Percentiles rank a stretch among this genome's conserved stretches.
Evolutionary conservation across 2,797 vertebrate genomes (phyloP).

Genomic region (Sebastes umbrosus): DNA sequence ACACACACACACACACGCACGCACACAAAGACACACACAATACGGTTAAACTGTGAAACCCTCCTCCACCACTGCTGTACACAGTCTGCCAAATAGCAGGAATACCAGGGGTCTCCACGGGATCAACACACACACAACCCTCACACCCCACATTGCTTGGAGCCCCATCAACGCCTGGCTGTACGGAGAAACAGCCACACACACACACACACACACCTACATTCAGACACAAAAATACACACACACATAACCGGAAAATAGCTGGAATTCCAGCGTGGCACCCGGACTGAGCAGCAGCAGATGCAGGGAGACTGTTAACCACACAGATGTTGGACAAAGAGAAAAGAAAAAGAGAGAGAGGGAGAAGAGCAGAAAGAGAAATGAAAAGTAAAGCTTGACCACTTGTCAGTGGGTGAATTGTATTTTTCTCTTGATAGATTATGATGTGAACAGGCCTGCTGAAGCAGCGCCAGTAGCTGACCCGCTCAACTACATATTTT

Average conservation of each 20-base stretch:
- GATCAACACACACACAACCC: conserved; percentile 55
- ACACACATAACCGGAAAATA: conserved; percentile 70
- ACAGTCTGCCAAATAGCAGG: conserved; percentile 64
- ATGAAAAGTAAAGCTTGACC: not conserved
- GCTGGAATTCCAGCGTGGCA: conserved; percentile 78
- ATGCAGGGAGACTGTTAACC: conserved; percentile 55
- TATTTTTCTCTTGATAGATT: not conserved
- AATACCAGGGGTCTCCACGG: conserved; percentile 73
- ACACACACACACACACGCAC: not conserved
- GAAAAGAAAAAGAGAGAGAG: not conserved
- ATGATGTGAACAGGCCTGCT: not conserved
- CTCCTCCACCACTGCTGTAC: conserved; percentile 36
- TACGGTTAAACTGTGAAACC: conserved; percentile 46
- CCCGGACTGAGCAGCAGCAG: conserved; percentile 71
- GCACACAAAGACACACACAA: not conserved
- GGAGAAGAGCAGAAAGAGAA: not conserved
- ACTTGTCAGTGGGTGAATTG: not conserved
- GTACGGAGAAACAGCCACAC: conserved; percentile 32
- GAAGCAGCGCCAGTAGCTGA: conserved; percentile 18
- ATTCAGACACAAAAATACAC: conserved; percentile 16
- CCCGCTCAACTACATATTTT: not conserved
- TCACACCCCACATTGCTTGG: conserved; percentile 42
- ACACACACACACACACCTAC: conserved; percentile 15
- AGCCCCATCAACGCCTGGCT: conserved; percentile 53
- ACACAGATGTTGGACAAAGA: conserved; percentile 69